phyloP scores from a whole-genome alignment of 2,888 invertebrate species.

The Chesias legatella region DNA sequence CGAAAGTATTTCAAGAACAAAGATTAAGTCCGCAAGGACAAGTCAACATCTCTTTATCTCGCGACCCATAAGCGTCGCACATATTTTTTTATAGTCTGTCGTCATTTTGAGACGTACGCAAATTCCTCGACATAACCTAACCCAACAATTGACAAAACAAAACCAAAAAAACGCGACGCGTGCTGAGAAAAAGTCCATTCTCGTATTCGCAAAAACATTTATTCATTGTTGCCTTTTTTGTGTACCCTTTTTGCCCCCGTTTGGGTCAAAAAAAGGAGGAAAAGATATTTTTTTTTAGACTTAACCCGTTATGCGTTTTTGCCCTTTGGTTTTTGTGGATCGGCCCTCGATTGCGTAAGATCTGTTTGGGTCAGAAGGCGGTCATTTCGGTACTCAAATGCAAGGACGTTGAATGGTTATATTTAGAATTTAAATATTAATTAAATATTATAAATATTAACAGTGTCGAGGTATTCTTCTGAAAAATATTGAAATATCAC shows the following conservation, averaged over 20 bases:
- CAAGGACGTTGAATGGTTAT: conserved; percentile 14
- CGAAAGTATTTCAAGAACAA: too few species aligned
- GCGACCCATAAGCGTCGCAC: background rate
- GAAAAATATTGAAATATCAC: too few species aligned
- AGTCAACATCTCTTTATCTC: too few species aligned
- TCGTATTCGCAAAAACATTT: conserved; percentile 72
- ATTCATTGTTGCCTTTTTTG: conserved; percentile 64
- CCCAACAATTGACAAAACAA: conserved; percentile 52
- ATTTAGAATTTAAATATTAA: background rate
- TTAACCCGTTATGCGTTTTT: conserved; percentile 71
- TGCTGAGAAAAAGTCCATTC: conserved; percentile 67
- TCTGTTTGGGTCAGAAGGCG: conserved; percentile 36
- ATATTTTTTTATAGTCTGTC: background rate
- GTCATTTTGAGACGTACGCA: conserved; percentile 17
- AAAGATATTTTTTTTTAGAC: conserved; percentile 42
- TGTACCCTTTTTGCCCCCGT: conserved; percentile 64
- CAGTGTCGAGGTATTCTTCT: too few species aligned
- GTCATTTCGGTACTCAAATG: conserved; percentile 25
- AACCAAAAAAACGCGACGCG: conserved; percentile 62
- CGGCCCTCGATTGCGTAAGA: conserved; percentile 49
- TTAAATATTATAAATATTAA: too few species aligned
- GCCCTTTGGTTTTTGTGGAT: conserved; percentile 48
- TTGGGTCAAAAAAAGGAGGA: conserved; percentile 53
- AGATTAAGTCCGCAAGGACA: too few species aligned
- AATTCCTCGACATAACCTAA: conserved; percentile 46